phyloP scores from a whole-genome alignment of 2,113 vertebrate genomes.

The Gracilinanus agilis region DNA sequence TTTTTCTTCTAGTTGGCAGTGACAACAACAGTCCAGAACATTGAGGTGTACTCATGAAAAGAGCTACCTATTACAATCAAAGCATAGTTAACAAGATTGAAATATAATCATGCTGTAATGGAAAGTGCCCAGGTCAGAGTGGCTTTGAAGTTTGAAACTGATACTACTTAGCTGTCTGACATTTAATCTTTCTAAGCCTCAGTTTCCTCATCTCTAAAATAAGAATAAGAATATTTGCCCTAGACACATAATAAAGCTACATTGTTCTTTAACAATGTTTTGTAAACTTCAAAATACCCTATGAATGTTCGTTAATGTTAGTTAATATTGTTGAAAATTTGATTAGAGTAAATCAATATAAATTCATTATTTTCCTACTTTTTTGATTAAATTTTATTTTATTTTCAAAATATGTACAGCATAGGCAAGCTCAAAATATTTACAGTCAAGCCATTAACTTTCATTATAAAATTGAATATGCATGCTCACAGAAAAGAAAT shows the following conservation, averaged over 20 bases:
- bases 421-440: background rate
- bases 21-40: background rate
- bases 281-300: background rate
- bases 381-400: background rate
- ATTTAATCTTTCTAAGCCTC: background rate
- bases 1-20: background rate
- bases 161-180: background rate
- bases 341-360: background rate
- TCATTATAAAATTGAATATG: background rate
- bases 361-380: background rate
- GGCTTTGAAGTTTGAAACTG: background rate
- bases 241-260: background rate
- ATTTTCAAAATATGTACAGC: background rate
- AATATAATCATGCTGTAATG: background rate
- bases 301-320: background rate
- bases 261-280: background rate
- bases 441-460: background rate
- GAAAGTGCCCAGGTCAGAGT: background rate
- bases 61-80: too few species aligned
- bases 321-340: background rate
- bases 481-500: background rate
- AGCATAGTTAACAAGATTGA: background rate
- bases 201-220: background rate
- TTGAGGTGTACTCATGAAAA: background rate
- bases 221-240: background rate